phyloP scores from a whole-genome alignment of 2,888 invertebrate species.

The Tiphia femorata region DNA sequence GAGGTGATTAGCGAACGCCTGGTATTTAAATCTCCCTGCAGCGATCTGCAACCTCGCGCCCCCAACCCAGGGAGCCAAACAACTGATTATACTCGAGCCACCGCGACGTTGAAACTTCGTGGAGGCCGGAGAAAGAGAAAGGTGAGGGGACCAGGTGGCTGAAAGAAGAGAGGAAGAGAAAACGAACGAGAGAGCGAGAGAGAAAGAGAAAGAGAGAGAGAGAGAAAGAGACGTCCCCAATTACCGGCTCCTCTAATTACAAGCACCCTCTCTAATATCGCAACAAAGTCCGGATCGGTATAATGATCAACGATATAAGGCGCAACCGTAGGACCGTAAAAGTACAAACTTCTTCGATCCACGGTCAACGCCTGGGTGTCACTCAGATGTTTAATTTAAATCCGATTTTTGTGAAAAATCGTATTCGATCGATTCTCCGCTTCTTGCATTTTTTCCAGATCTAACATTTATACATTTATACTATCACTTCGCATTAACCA shows the following conservation, averaged over 20 bases:
- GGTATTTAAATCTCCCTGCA: conserved; percentile 47
- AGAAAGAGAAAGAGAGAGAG: background rate
- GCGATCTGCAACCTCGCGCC: conserved; percentile 21
- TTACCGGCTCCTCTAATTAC: conserved; percentile 38
- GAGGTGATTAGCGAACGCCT: conserved; percentile 46
- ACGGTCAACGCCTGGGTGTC: no score
- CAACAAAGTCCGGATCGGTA: conserved; percentile 23
- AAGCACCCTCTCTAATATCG: conserved; percentile 24
- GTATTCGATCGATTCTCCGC: no score
- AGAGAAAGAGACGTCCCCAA: conserved; percentile 26
- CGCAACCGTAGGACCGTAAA: no score
- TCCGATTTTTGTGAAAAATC: no score
- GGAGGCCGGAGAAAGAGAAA: background rate
- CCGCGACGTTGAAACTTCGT: conserved; percentile 21
- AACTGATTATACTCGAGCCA: conserved; percentile 32
- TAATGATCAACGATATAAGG: conserved; percentile 19
- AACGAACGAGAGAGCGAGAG: background rate
- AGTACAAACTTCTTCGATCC: no score
- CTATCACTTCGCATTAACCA: no score
- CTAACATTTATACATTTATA: no score
- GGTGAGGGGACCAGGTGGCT: background rate
- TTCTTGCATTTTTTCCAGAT: no score
- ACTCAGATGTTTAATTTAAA: no score
- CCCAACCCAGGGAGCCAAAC: conserved; percentile 19
- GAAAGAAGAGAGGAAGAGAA: background rate